These are phyloP conservation scores for Hormaphis cornu DNA, from an alignment of 1,140 invertebrate species.

Conservation along the genomic window DNA sequence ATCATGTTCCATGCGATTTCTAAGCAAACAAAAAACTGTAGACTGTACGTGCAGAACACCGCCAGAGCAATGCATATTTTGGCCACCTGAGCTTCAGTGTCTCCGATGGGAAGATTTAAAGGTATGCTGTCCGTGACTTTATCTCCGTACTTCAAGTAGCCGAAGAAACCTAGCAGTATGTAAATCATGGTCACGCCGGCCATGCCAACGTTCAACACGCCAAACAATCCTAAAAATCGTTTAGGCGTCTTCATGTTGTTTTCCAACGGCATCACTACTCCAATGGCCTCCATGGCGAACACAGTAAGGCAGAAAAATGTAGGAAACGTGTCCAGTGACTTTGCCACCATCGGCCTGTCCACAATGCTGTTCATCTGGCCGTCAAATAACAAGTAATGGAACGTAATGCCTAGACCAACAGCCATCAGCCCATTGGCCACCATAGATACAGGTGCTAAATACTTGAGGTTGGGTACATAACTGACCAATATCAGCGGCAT, in stretches of 20 bases:
- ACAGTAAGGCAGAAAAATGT: conserved; percentile 66
- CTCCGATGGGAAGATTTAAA: conserved; percentile 59
- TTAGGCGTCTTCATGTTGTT: conserved; percentile 79
- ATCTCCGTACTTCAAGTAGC: conserved; percentile 70
- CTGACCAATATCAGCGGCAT: conserved; percentile 63
- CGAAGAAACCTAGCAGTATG: conserved; percentile 77
- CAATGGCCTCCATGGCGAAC: conserved; percentile 76
- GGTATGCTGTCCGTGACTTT: conserved; percentile 60
- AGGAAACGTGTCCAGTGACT: too few species aligned
- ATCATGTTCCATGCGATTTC: conserved; percentile 67
- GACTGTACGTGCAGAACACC: conserved; percentile 86
- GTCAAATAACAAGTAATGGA: conserved; percentile 71
- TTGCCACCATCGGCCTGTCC: conserved; percentile 35
- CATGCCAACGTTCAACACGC: conserved; percentile 83
- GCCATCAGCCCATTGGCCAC: conserved; percentile 70
- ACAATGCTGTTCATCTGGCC: conserved; percentile 47
- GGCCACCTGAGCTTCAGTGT: conserved; percentile 64
- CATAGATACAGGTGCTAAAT: conserved; percentile 75
- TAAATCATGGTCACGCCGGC: conserved; percentile 72
- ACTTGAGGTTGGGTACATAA: conserved; percentile 73
- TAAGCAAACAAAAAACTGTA: conserved; percentile 90
- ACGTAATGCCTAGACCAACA: conserved; percentile 67
- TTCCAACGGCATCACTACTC: conserved; percentile 79
- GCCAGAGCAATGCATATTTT: conserved; percentile 77
- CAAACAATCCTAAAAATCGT: conserved; percentile 69